Conservation (phyloP, 2,888 invertebrate species). For the Diaprepes abbreviatus region DNA sequence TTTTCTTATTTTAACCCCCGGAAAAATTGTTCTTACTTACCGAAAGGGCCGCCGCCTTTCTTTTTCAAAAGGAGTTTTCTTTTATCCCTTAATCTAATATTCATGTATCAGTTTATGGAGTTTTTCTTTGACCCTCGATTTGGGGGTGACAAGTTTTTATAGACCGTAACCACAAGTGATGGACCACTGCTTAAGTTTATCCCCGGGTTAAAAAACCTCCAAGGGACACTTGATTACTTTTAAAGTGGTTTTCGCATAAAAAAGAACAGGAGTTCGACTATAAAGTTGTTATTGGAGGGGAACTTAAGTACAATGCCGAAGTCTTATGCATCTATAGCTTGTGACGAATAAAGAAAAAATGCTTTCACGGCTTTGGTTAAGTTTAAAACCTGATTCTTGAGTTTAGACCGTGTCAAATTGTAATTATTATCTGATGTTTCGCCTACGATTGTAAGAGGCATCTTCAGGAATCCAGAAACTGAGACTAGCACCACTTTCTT, state of each 20-base stretch:
- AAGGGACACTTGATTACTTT: slow-evolving; percentile 55
- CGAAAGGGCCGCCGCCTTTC: slow-evolving; percentile 12
- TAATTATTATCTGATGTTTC: no score
- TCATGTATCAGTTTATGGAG: slow-evolving; percentile 60
- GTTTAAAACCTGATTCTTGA: no score
- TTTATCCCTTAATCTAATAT: slow-evolving; percentile 59
- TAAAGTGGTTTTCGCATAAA: slow-evolving; percentile 48
- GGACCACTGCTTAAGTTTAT: slow-evolving; percentile 57
- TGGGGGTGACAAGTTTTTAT: slow-evolving; percentile 58
- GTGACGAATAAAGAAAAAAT: no score
- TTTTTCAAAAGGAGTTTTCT: slow-evolving; percentile 46
- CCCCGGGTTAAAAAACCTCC: slow-evolving; percentile 50
- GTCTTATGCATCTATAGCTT: no score
- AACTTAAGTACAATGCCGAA: no score
- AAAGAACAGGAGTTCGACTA: slow-evolving; percentile 19
- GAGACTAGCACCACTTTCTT: no score
- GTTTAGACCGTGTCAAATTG: no score
- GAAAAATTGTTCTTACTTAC: slow-evolving; percentile 8
- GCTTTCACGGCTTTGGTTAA: no score
- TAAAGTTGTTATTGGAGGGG: slow-evolving; percentile 20
- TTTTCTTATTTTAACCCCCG: slow-evolving; percentile 21
- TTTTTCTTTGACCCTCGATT: slow-evolving; percentile 55
- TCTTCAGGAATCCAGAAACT: no score
- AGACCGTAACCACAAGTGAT: slow-evolving; percentile 55
- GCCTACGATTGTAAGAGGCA: no score